These are phyloP conservation scores for Cheilosia pagana DNA, from an alignment of 2,888 invertebrate species.

Conservation along the genomic window DNA sequence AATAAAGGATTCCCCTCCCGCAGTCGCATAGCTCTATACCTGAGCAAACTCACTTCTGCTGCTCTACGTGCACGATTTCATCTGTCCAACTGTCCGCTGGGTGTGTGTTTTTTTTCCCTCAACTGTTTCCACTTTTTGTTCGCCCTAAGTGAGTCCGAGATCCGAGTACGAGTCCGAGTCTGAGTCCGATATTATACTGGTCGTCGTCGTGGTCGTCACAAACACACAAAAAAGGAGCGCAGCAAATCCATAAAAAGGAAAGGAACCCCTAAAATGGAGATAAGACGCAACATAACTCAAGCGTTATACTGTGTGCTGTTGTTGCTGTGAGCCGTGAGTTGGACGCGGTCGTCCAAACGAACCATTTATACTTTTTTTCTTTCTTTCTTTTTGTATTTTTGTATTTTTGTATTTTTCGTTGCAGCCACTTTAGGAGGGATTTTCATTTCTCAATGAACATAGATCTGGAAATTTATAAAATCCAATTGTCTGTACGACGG, in stretches of 20 bases:
- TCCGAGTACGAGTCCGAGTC: too few relatives aligned
- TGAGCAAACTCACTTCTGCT: constrained; percentile 31
- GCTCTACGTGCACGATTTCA: constrained; percentile 70
- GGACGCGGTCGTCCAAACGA: constrained; percentile 56
- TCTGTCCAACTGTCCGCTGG: constrained; percentile 70
- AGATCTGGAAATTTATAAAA: constrained; percentile 71
- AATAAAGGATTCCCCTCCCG: constrained; percentile 67
- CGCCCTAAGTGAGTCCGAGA: constrained; percentile 51
- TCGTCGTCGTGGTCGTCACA: constrained; percentile 49
- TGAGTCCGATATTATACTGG: constrained; percentile 29
- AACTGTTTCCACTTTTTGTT: constrained; percentile 19
- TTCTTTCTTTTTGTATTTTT: constrained; percentile 17
- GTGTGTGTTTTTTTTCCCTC: constrained; percentile 20
- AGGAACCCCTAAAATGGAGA: constrained; percentile 76
- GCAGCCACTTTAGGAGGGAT: constrained; percentile 71
- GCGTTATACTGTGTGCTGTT: constrained; percentile 51
- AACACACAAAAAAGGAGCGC: constrained; percentile 75
- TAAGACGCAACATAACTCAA: constrained; percentile 75
- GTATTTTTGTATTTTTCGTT: constrained; percentile 43
- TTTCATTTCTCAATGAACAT: constrained; percentile 75
- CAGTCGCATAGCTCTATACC: constrained; percentile 54
- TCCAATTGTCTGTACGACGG: constrained; percentile 36
- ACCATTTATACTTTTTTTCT: constrained; percentile 58
- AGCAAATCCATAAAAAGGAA: constrained; percentile 75
- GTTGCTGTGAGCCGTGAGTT: constrained; percentile 45